Base-by-base conservation (phyloP, 2,888 invertebrate genomes). In the Drosophila affinis region DNA sequence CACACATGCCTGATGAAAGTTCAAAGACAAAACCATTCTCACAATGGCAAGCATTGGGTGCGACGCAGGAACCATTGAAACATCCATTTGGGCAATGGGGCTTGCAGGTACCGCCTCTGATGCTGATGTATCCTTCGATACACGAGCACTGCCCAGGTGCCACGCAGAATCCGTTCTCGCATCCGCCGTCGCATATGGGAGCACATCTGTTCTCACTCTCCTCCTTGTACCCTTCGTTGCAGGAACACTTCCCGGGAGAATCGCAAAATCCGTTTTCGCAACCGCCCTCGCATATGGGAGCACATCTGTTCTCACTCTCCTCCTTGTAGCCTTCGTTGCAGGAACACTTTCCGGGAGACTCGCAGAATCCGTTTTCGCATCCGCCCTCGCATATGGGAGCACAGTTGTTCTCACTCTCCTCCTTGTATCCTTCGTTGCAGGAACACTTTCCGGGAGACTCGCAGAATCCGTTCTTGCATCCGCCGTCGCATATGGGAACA, bases 21-120 rank as follows among this genome's bases (percentile, higher is more conserved):
- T 52, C 65, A 90, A 93, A 96, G 3, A 18, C 0, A 29, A 14
- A 64, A 0, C 96, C 96, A 1, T 93, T 91, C 71, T 95, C 94
- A 76, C 96, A 96, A 49, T 94, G 92, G 81, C 96, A 96, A 78
- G 94, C 93, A 87, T 95, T 94, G 0, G 96, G 96, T 0, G 94
- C 93, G 0, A 94, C 93, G 74, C 96, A 96, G 5, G 93, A 91
- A 0, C 96, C 96, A 17, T 76, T 76, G 27, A 21, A 10, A 21
- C 76, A 76, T 2, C 63, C 73, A 5, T 14, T 24, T 1, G 39
- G 9, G 10, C 79, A 78, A 0, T 49, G 3, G 2, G 63, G 67
- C 1, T 17, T 7, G 17, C 79, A 75, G 3, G 29, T 61, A 12
- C 12, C 54, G 10, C 46, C 55, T 9, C 9, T 39, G 0, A 3